Percentiles rank a stretch among this genome's conserved stretches.
Conservation (phyloP, 2,888 invertebrate species). For the Rambutsinella grinnellia region DNA sequence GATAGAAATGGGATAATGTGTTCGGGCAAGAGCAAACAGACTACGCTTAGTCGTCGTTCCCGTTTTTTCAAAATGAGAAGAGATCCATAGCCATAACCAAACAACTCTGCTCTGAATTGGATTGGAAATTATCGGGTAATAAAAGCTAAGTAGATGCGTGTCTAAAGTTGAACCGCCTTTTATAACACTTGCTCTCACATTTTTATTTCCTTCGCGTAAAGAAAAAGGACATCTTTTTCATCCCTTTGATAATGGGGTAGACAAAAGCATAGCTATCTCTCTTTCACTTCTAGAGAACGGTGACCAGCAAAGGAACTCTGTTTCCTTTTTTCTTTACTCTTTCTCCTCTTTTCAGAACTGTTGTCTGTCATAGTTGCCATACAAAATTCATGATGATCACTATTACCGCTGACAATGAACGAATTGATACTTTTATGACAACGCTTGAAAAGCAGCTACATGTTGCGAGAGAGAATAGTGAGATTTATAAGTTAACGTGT, state of each 20-base stretch:
- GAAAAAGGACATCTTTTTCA: slow-evolving; percentile 1
- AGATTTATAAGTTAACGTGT: too few species aligned
- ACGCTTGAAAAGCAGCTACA: too few species aligned
- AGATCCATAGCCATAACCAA: slow-evolving; percentile 22
- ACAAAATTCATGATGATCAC: slow-evolving; percentile 51
- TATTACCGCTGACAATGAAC: slow-evolving; percentile 50
- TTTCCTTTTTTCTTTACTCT: slow-evolving; percentile 1
- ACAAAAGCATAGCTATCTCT: slow-evolving; percentile 8
- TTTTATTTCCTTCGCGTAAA: slow-evolving; percentile 3
- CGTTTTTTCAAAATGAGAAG: slow-evolving; percentile 13
- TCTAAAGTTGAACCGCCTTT: slow-evolving; percentile 52
- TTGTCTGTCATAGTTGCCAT: slow-evolving; percentile 15
- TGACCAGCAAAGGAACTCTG: not conserved
- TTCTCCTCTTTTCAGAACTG: not conserved
- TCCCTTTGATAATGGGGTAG: slow-evolving; percentile 7
- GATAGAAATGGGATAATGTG: slow-evolving; percentile 25
- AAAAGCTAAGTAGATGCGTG: slow-evolving; percentile 63
- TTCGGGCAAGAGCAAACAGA: slow-evolving; percentile 23
- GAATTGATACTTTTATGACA: slow-evolving; percentile 47
- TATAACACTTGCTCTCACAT: slow-evolving; percentile 38
- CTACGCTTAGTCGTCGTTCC: slow-evolving; percentile 36
- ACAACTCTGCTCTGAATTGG: slow-evolving; percentile 49
- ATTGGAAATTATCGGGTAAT: slow-evolving; percentile 65
- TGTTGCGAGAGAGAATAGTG: too few species aligned
- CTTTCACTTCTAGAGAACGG: not conserved